Evolutionary conservation across 2,797 vertebrate genomes (phyloP).

Genomic region (Cephalopachus bancanus): DNA sequence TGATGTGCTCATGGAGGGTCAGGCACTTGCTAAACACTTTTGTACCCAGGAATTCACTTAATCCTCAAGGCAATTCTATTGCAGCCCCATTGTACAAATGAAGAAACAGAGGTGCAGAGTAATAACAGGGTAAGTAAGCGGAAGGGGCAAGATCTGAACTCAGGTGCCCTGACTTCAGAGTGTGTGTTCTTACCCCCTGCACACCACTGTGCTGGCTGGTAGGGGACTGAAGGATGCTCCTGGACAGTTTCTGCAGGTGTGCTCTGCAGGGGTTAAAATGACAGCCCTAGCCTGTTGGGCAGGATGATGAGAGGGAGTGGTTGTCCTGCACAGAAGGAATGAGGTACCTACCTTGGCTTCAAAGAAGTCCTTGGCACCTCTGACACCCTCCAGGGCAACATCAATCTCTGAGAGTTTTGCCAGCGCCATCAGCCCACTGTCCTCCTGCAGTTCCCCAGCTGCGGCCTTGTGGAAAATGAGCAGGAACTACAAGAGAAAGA

Average conservation of each 20-base stretch:
- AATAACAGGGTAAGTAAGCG: neutral
- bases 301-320: neutral
- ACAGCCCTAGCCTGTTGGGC: neutral
- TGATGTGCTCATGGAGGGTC: accelerated
- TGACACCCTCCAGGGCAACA: slow-evolving; percentile 96
- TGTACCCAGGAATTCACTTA: accelerated
- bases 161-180: neutral
- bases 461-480: slow-evolving; percentile 96
- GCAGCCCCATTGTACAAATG: neutral
- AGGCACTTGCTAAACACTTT: neutral
- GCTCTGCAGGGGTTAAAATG: neutral
- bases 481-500: slow-evolving; percentile 91
- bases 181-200: accelerated
- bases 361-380: slow-evolving; percentile 97
- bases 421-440: slow-evolving; percentile 95
- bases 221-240: neutral
- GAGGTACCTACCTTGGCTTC: slow-evolving; percentile 95
- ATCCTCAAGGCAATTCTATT: neutral
- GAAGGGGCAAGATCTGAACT: neutral
- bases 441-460: slow-evolving; percentile 95
- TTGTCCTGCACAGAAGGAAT: neutral
- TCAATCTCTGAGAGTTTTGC: slow-evolving; percentile 97
- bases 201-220: neutral
- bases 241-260: neutral
- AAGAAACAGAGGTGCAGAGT: neutral